Evolutionary conservation across 2,888 invertebrate species (phyloP).

Genomic region (Dinocampus coccinellae): DNA sequence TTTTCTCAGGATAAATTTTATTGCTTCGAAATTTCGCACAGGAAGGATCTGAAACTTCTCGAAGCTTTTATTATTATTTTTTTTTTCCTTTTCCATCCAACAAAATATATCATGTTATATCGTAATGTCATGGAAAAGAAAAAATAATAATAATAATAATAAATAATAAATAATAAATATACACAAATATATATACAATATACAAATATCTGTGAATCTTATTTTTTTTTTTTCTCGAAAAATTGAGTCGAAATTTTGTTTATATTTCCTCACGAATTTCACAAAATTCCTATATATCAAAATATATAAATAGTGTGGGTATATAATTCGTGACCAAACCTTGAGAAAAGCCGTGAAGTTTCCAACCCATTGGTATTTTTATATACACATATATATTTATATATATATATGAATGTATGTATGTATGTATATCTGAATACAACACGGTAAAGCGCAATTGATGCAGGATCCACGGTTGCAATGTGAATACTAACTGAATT

Average conservation of each 20-base stretch:
- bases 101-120: neutral
- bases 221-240: neutral
- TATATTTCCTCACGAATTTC: neutral
- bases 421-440: slow-evolving; percentile 8
- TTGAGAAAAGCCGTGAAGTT: slow-evolving; percentile 22
- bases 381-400: too few species aligned
- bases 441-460: slow-evolving; percentile 15
- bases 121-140: neutral
- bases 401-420: too few species aligned
- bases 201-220: neutral
- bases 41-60: slow-evolving; percentile 3
- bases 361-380: slow-evolving; percentile 23
- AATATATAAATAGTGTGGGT: neutral
- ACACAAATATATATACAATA: too few species aligned
- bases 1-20: slow-evolving; percentile 5
- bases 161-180: too few species aligned
- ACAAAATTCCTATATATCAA: neutral
- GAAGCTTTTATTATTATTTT: neutral
- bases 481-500: slow-evolving; percentile 36
- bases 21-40: neutral
- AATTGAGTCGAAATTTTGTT: neutral
- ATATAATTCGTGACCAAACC: slow-evolving; percentile 28
- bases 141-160: too few species aligned
- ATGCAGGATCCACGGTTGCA: slow-evolving; percentile 34
- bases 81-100: neutral